A percentile compares a stretch with the other conserved stretches of the same genome.
phyloP scores from a whole-genome alignment of 1,140 invertebrate genomes.

The Drosophila nigrodunni region DNA sequence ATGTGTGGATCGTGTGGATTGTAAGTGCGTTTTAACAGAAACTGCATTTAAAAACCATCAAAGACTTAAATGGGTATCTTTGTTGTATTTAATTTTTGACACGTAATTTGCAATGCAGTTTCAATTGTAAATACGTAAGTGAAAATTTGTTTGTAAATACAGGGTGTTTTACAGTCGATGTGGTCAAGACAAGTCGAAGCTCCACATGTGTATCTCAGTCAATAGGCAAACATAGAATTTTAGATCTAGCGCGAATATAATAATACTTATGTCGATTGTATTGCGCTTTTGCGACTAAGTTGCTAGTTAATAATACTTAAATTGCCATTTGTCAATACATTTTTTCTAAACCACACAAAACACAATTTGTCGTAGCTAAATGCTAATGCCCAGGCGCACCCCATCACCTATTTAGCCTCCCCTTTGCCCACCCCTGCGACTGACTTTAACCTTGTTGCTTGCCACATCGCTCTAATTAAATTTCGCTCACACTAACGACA shows the following conservation, averaged over 20 bases:
- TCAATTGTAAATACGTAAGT: too few species aligned
- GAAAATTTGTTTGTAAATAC: too few species aligned
- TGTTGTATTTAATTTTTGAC: too few species aligned
- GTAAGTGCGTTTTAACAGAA: too few species aligned
- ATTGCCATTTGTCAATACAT: constrained; percentile 3
- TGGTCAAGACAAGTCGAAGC: too few species aligned
- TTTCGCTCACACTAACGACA: constrained; percentile 55
- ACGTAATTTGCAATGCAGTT: too few species aligned
- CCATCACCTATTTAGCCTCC: constrained; percentile 2
- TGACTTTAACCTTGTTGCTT: constrained; percentile 78
- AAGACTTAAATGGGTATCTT: too few species aligned
- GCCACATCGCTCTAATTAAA: constrained; percentile 71
- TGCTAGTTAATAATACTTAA: not conserved
- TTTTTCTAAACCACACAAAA: constrained; percentile 10
- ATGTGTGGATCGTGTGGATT: constrained; percentile 37
- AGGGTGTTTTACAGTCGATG: too few species aligned
- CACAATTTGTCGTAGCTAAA: constrained; percentile 8
- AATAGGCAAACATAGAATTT: not conserved
- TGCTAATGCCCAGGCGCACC: constrained; percentile 24
- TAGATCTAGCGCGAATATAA: too few species aligned
- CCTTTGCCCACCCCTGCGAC: not conserved
- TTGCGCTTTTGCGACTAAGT: not conserved
- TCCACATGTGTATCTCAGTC: not conserved
- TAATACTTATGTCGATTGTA: not conserved
- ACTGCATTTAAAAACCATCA: too few species aligned